Evolutionary conservation across 2,113 vertebrate genomes (phyloP).

Genomic region (Benitochromis conjunctus): DNA sequence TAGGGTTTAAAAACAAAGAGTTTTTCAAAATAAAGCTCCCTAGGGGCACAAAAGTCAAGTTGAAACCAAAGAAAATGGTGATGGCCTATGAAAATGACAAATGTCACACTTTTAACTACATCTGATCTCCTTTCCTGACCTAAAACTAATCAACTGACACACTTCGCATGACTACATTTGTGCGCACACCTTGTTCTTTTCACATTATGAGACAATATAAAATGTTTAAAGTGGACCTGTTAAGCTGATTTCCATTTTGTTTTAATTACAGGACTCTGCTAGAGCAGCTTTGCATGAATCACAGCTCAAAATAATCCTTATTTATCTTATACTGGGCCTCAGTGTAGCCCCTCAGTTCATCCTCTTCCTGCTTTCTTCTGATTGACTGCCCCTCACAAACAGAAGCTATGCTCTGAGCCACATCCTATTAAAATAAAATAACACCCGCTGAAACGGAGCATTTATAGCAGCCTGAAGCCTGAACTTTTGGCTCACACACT

Average conservation of each 20-base stretch:
- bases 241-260: background rate
- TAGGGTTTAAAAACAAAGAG: background rate
- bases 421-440: background rate
- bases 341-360: background rate
- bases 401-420: background rate
- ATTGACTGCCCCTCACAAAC: background rate
- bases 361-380: background rate
- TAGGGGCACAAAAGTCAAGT: background rate
- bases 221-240: background rate
- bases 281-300: background rate
- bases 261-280: background rate
- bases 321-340: background rate
- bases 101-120: background rate
- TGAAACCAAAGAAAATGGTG: background rate
- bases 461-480: background rate
- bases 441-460: background rate
- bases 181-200: background rate
- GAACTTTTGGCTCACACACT: background rate
- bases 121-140: background rate
- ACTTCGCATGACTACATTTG: background rate
- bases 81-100: background rate
- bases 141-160: background rate
- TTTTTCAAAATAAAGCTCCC: background rate
- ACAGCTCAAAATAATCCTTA: background rate
- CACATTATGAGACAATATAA: background rate